Base-by-base conservation (phyloP, 1,140 invertebrate genomes). In the Nautilus pompilius region DNA sequence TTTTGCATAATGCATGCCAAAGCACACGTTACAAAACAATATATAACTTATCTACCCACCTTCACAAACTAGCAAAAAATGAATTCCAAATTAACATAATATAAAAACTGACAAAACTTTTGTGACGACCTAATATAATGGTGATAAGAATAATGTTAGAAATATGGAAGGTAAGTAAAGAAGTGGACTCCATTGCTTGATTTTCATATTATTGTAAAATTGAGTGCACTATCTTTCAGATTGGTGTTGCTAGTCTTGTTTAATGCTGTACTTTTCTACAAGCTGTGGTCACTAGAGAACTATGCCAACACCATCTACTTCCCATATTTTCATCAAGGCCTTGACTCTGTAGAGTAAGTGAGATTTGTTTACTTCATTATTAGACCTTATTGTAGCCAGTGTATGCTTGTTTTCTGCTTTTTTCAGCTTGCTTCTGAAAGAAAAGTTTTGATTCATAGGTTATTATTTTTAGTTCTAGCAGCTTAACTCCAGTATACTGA, bases 201-300 rank as follows among this genome's bases (percentile, higher is more conserved):
- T n/a, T n/a, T n/a, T n/a, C n/a, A n/a, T n/a, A n/a, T n/a, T n/a
- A n/a, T n/a, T n/a, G n/a, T n/a, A n/a, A n/a, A n/a, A n/a, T n/a
- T n/a, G n/a, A n/a, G n/a, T n/a, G n/a, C n/a, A n/a, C n/a, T 49
- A 24, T 63, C 49, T 67, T 70, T 51, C 66, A 78, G 76, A 33
- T 62, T 76, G 84, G 89, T 72, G 83, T 88, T 71, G 82, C 85
- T 93, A 67, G 84, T 92, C 58, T 71, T 90, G 48, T 85, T 93
- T 63, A 93, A 93, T 83, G 89, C 88, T 41, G 80, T 91, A 61
- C 84, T 93, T 2, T 93, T 91, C 82, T 91, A 89, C 77, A 89
- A 90, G 82, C 82, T 93, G 34, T 90, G 88, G 87, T 84, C 86
- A 45, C 76, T 91, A 20, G 90, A 90, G 69, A 74, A 71, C 45